These are phyloP conservation scores for Heliothis peltigera DNA, from an alignment of 2,888 invertebrate genomes.

Conservation along the genomic window DNA sequence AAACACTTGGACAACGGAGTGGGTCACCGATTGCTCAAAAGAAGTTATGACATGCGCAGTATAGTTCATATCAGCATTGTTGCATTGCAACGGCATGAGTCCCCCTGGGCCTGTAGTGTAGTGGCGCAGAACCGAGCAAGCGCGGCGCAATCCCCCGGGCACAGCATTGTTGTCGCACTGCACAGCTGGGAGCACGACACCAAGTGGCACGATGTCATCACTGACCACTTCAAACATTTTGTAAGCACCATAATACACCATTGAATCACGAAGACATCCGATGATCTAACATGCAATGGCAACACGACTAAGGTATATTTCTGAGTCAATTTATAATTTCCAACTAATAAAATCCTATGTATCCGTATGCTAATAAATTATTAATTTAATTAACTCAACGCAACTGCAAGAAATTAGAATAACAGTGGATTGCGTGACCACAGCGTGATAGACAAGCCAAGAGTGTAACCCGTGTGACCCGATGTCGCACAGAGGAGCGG, in stretches of 20 bases:
- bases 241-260: background rate
- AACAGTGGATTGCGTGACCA: slow-evolving; percentile 16
- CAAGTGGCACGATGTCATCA: slow-evolving; percentile 20
- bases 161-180: slow-evolving; percentile 20
- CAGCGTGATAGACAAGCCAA: slow-evolving; percentile 22
- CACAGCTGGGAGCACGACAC: slow-evolving; percentile 18
- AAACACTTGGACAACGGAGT: too few species aligned
- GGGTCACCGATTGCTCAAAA: too few species aligned
- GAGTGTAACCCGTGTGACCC: too few species aligned
- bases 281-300: too few species aligned
- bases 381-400: slow-evolving; percentile 6
- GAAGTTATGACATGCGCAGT: too few species aligned
- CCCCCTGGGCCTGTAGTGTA: slow-evolving; percentile 13
- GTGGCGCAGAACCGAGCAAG: background rate
- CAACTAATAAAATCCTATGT: too few species aligned
- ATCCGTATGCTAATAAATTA: too few species aligned
- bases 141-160: slow-evolving; percentile 13
- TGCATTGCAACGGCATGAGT: slow-evolving; percentile 2
- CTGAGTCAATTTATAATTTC: too few species aligned
- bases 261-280: too few species aligned
- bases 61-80: background rate
- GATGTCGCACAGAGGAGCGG: too few species aligned
- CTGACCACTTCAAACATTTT: slow-evolving; percentile 11
- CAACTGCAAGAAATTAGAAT: slow-evolving; percentile 41
- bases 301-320: too few species aligned